phyloP scores from a whole-genome alignment of 2,113 vertebrate species.

The Urocolius indicus region DNA sequence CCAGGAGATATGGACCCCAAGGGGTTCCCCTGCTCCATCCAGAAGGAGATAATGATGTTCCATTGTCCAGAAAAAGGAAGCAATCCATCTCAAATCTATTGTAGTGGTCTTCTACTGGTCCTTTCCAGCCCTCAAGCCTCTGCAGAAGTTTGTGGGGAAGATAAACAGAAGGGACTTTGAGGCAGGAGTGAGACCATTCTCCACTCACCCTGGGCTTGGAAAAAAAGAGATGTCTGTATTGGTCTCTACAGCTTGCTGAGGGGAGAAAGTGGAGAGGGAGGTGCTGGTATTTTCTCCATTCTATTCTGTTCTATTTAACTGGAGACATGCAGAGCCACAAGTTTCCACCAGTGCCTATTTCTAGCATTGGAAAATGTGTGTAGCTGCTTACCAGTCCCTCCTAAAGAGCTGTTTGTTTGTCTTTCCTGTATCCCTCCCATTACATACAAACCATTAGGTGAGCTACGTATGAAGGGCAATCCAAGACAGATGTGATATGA shows the following conservation, averaged over 20 bases:
- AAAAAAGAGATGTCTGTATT: background rate
- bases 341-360: background rate
- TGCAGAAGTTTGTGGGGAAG: background rate
- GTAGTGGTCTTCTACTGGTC: background rate
- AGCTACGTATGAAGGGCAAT: background rate
- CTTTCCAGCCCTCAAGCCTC: background rate
- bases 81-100: background rate
- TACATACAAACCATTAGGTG: background rate
- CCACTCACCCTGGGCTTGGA: background rate
- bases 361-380: background rate
- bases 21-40: background rate
- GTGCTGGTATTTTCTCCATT: background rate
- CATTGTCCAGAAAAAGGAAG: background rate
- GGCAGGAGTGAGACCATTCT: background rate
- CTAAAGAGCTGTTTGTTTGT: background rate
- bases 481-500: background rate
- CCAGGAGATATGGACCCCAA: background rate
- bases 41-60: background rate
- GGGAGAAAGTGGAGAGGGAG: no score
- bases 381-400: background rate
- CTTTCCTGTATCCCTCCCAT: background rate
- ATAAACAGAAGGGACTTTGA: background rate
- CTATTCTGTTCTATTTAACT: background rate
- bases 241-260: background rate
- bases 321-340: background rate